Conservation (phyloP, 2,113 vertebrate genomes). For the Dipodomys stephensi region DNA sequence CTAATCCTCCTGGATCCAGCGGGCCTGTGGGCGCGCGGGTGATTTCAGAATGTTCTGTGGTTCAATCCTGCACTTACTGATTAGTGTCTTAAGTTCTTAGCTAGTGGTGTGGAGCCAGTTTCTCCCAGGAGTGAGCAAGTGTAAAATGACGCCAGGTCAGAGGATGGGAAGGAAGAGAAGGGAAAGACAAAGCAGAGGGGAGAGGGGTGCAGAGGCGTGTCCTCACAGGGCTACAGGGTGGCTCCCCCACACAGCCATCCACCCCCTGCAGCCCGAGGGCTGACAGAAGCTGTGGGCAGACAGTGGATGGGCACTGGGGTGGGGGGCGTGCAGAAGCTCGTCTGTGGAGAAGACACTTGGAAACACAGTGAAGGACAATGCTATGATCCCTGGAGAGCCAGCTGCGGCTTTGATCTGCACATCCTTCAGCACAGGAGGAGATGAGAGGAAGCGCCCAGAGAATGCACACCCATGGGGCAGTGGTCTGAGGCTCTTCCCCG, state of each 20-base stretch:
- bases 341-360: constrained; percentile 42
- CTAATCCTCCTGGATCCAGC: background rate
- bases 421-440: constrained; percentile 17
- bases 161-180: constrained; percentile 21
- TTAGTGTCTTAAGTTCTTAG: constrained; percentile 19
- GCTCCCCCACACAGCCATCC: too few species aligned
- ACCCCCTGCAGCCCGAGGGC: background rate
- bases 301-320: background rate
- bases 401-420: constrained; percentile 60
- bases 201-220: background rate
- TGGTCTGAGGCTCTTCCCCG: too few species aligned
- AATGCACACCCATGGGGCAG: background rate
- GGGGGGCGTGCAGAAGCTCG: background rate
- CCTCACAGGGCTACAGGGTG: too few species aligned
- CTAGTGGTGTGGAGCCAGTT: background rate
- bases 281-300: background rate
- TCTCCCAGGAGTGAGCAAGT: background rate
- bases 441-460: background rate
- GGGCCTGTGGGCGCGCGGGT: background rate
- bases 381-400: too few species aligned
- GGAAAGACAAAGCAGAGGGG: background rate
- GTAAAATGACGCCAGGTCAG: background rate
- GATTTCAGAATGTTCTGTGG: background rate
- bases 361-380: background rate
- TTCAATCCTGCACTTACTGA: background rate